phyloP scores from a whole-genome alignment of 2,888 invertebrate genomes.

The Ophioninae sp. region DNA sequence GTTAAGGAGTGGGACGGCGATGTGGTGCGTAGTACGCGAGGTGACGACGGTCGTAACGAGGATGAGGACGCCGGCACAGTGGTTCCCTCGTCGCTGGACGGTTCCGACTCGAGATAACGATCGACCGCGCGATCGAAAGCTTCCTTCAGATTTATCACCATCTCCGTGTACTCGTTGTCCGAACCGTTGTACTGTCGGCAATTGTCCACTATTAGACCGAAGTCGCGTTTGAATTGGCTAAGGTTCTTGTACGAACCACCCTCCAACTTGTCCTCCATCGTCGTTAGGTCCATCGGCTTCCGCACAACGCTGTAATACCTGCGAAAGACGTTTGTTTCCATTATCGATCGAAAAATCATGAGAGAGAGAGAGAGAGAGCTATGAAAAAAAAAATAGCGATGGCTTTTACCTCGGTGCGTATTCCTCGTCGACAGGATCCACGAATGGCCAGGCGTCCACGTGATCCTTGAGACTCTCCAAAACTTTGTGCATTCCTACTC shows the following conservation, averaged over 20 bases:
- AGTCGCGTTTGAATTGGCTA: slow-evolving; percentile 92
- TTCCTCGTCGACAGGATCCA: slow-evolving; percentile 95
- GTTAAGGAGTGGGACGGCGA: slow-evolving; percentile 69
- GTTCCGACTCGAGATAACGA: slow-evolving; percentile 90
- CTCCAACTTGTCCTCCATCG: slow-evolving; percentile 94
- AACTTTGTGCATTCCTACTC: slow-evolving; percentile 96
- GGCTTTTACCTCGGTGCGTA: slow-evolving; percentile 89
- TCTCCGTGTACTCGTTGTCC: slow-evolving; percentile 94
- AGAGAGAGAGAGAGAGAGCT: neutral
- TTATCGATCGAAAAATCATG: neutral
- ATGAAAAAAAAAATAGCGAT: neutral
- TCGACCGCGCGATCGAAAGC: slow-evolving; percentile 92
- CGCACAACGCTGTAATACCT: slow-evolving; percentile 84
- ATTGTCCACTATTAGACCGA: slow-evolving; percentile 95
- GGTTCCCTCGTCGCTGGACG: slow-evolving; percentile 86
- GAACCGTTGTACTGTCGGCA: slow-evolving; percentile 96
- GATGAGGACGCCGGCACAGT: slow-evolving; percentile 69
- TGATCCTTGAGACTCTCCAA: slow-evolving; percentile 93
- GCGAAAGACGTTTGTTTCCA: slow-evolving; percentile 24
- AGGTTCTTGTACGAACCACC: slow-evolving; percentile 90
- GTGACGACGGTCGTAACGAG: slow-evolving; percentile 67
- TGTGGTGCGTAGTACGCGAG: slow-evolving; percentile 64
- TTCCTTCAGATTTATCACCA: slow-evolving; percentile 91
- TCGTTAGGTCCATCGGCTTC: slow-evolving; percentile 93
- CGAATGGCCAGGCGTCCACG: slow-evolving; percentile 96